Evolutionary conservation across 2,113 vertebrate species (phyloP), one percentile per base, ranked within the genome.

Genomic region (Rhegmatorhina hoffmannsi): DNA sequence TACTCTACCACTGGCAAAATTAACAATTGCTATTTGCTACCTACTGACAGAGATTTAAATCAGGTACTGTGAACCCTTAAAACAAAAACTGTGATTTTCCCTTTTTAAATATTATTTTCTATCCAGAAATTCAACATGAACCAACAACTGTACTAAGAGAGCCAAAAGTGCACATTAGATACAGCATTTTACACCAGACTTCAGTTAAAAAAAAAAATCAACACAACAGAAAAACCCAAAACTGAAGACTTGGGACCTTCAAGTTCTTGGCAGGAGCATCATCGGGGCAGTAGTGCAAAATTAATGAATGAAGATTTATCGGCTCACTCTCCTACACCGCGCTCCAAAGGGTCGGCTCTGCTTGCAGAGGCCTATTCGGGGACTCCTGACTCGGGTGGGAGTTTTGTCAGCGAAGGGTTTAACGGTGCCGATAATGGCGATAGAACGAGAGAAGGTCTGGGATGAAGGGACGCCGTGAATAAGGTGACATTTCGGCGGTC

Each of bases 131-230:
- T 55, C 68, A 86, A 38, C 31, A 33, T 2, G 26, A 91, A 44
- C 19, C 7, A 52, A 52, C 8, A 74, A 43, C 24, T 29, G 13
- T 14, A 62, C 23, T 15, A 15, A 18, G 7, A 79, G 25, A 80
- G 33, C 18, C 19, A 82, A 87, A 83, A 43, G 1, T 1, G 3
- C 13, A n/a, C 2, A 0, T 33, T 12, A 44, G 17, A 3, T 16
- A 44, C 0, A 23, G 16, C 6, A 16, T 21, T 78, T 62, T 69
- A 58, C 10, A 18, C 11, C 13, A 46, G 26, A 28, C 9, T 80
- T 47, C 21, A 11, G 26, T 56, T 8, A 19, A 52, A 60, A 77
- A 67, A n/a, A 4, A 25, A 52, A 52, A 25, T 40, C 40, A 25
- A 50, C 13, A 14, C 13, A 26, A 25, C 47, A 13, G 13, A 25